Evolutionary conservation across 2,888 invertebrate species (phyloP), one percentile per base, ranked within the genome.

Genomic region (Mycogona germanica): DNA sequence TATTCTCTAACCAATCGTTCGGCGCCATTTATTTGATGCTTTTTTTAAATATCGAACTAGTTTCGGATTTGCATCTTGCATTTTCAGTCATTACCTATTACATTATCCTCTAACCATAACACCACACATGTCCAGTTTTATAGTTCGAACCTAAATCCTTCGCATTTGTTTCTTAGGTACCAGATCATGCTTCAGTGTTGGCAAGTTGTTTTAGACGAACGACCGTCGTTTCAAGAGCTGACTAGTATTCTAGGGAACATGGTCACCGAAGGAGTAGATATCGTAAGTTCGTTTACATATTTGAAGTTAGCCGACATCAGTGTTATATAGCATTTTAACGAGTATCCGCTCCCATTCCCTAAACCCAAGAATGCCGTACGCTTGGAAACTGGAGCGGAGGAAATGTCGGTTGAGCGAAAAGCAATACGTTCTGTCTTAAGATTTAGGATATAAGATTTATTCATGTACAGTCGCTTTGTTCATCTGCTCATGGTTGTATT

Each of bases 121-220:
- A n/a, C n/a, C n/a, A n/a, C n/a, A n/a, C n/a, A n/a, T n/a, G n/a
- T n/a, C n/a, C n/a, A n/a, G 1, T 19, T 45, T 3, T n/a, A 19
- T 21, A 23, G 1, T 12, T 5, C 7, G 25, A 42, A 37, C 30
- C 35, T 29, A n/a, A 40, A 14, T 38, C n/a, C 21, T 5, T 42
- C 4, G 2, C 19, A 29, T 19, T 53, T 3, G 21, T 49, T 30
- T 32, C 41, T 42, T 40, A 61, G 61, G 17, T 61, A 87, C 68
- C 87, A 88, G 68, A 70, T 87, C 54, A 79, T 87, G 72, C 72
- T 83, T 42, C 82, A 86, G 64, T 88, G 88, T 65, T 89, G 88
- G 88, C 84, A 85, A 66, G 70, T 80, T 17, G 85, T 87, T 68
- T 78, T 81, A 12, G 84, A 83, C 56, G 88, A 89, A 65, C 74